Evolutionary conservation across 2,888 invertebrate genomes (phyloP), one percentile per base, ranked within the genome.

Genomic region (Zygaena filipendulae): DNA sequence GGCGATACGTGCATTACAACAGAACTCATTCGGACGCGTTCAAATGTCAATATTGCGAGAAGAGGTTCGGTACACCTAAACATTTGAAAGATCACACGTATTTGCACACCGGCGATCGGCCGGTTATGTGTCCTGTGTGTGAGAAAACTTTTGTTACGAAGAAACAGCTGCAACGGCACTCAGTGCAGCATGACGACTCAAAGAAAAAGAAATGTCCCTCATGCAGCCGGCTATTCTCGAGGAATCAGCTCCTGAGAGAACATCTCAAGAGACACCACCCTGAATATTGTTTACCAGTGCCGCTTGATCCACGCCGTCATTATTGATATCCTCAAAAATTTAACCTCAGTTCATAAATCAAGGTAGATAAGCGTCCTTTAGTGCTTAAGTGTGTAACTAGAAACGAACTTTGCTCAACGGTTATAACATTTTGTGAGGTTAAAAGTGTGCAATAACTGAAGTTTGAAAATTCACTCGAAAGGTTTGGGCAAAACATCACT

Each of bases 21-120:
- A 48, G 68, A 1, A 49, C 50, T 0, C 75, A 75, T 19, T 72
- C 71, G 0, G 64, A 70, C 23, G 68, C 72, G n/a, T 16, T 6
- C 16, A 16, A 16, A 16, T 16, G 16, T 7, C 4, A 16, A 16
- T 16, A 6, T 16, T 16, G 16, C 7, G 16, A 16, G 4, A 16
- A 6, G 16, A 16, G 7, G 7, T 16, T 16, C 7, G 7, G 4
- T 4, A 16, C 5, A 6, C 16, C 5, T 16, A 16, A 7, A 6
- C 5, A 4, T 6, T 7, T 16, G 16, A 4, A 7, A 4, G 4
- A 6, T 6, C 16, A 16, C 7, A 6, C 16, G 4, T 16, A 6
- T 16, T 4, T 4, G 7, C 16, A 16, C 16, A 7, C 16, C 7
- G 16, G 7, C 7, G 7, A 16, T 6, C 7, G 16, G 4, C 16